Conservation (phyloP, 2,797 vertebrate species). For the Coregonus ussuriensis region DNA sequence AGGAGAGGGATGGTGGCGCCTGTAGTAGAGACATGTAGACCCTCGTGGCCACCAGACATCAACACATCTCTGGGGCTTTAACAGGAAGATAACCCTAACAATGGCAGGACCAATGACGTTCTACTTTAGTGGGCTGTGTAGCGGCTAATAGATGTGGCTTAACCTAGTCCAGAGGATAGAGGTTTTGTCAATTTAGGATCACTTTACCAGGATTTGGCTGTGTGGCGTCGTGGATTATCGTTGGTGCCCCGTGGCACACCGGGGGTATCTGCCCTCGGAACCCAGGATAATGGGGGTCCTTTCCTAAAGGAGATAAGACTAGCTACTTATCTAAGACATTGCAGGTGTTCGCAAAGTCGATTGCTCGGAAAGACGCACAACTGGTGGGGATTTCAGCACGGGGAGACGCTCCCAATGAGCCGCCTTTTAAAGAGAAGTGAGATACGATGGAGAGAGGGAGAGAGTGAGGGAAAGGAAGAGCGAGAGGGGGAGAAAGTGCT, state of each 20-base stretch:
- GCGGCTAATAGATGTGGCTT: conserved; percentile 67
- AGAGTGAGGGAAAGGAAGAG: conserved; percentile 20
- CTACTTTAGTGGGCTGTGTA: conserved; percentile 39
- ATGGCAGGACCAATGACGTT: conserved; percentile 43
- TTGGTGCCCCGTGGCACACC: conserved; percentile 48
- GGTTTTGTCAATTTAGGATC: conserved; percentile 74
- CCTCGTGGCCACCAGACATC: conserved; percentile 32
- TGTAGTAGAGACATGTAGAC: not conserved
- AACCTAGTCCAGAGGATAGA: conserved; percentile 66
- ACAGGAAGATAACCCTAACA: conserved; percentile 56
- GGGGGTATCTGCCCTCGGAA: conserved; percentile 67
- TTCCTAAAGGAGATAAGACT: conserved; percentile 65
- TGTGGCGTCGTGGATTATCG: conserved; percentile 67
- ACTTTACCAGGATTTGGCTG: conserved; percentile 68
- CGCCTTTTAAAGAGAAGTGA: conserved; percentile 40
- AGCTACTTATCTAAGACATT: conserved; percentile 70
- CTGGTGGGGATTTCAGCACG: conserved; percentile 57
- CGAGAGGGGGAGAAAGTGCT: conserved; percentile 34
- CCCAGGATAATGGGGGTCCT: conserved; percentile 63
- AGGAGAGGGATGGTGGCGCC: not conserved
- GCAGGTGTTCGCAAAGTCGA: conserved; percentile 70
- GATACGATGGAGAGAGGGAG: conserved; percentile 31
- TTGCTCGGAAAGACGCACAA: conserved; percentile 62
- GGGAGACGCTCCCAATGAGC: conserved; percentile 50
- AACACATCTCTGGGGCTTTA: conserved; percentile 61